Conservation (phyloP, 2,888 invertebrate genomes). For the Tachina lurida region DNA sequence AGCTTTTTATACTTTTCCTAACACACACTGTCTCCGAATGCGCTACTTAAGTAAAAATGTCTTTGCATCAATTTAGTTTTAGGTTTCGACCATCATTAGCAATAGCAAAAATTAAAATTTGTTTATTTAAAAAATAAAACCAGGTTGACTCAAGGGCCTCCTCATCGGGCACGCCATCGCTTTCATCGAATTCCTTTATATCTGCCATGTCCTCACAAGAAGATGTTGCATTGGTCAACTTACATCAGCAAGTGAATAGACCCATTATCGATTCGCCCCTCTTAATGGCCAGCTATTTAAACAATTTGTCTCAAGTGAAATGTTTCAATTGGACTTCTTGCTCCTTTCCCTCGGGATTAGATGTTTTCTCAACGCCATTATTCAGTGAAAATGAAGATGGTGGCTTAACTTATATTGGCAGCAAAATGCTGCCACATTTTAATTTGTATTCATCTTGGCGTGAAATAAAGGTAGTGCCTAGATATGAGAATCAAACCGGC, state of each 20-base stretch:
- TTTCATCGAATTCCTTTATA: conserved; percentile 93
- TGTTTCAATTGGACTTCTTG: conserved; percentile 89
- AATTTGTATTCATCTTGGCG: conserved; percentile 84
- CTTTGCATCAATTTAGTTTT: conserved; percentile 65
- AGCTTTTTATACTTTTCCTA: neutral
- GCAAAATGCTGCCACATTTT: conserved; percentile 88
- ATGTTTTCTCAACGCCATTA: conserved; percentile 91
- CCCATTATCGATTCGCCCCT: conserved; percentile 97
- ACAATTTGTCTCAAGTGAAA: conserved; percentile 92
- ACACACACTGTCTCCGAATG: conserved; percentile 60
- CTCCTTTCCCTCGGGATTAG: conserved; percentile 88
- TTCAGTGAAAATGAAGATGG: conserved; percentile 91
- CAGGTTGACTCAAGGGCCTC: conserved; percentile 84
- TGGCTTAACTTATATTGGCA: conserved; percentile 89
- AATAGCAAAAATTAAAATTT: conserved; percentile 1
- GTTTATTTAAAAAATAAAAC: conserved; percentile 42
- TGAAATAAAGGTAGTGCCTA: conserved; percentile 82
- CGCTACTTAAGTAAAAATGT: conserved; percentile 51
- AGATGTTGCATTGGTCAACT: conserved; percentile 94
- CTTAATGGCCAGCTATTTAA: conserved; percentile 96
- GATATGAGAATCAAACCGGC: conserved; percentile 80
- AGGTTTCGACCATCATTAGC: neutral
- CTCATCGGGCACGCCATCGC: conserved; percentile 90
- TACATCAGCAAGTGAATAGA: conserved; percentile 96
- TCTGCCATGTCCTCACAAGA: conserved; percentile 97